Conservation (phyloP, 2,113 vertebrate species). For the Marmota monax region DNA sequence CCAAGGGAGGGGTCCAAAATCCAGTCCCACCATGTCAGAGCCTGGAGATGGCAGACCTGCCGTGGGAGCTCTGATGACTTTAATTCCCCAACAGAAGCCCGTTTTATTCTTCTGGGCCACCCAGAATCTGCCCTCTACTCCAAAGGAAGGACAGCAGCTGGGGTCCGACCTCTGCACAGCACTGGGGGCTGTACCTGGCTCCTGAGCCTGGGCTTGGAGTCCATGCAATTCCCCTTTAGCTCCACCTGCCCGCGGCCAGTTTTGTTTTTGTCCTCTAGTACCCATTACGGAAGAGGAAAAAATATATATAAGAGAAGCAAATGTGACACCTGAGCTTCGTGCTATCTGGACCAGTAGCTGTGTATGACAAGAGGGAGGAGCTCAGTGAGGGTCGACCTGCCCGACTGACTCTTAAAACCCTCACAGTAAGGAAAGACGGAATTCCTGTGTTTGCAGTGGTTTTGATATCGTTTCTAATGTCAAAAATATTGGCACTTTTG, state of each 20-base stretch:
- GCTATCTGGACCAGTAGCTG: background rate
- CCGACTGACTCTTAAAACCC: background rate
- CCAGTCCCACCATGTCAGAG: no score
- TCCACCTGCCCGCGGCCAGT: background rate
- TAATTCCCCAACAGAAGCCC: background rate
- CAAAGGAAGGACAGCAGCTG: background rate
- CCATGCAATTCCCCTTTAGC: background rate
- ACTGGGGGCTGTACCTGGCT: background rate
- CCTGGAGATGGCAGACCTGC: no score
- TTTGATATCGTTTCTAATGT: background rate
- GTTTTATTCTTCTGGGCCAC: background rate
- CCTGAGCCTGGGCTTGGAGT: background rate
- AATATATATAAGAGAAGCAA: background rate
- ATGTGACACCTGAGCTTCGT: background rate
- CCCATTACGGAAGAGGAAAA: background rate
- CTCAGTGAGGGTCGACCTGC: background rate
- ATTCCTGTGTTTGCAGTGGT: background rate
- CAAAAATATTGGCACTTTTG: background rate
- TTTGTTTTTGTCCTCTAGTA: slow-evolving; percentile 29
- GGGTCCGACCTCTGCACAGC: background rate
- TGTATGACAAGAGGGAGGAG: background rate
- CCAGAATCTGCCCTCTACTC: background rate
- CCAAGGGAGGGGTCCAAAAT: background rate
- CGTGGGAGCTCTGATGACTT: background rate
- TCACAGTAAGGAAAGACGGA: background rate